A percentile compares a stretch with the other conserved stretches of the same genome.
Conservation (phyloP, 2,113 vertebrate species). For the Gopherus flavomarginatus region DNA sequence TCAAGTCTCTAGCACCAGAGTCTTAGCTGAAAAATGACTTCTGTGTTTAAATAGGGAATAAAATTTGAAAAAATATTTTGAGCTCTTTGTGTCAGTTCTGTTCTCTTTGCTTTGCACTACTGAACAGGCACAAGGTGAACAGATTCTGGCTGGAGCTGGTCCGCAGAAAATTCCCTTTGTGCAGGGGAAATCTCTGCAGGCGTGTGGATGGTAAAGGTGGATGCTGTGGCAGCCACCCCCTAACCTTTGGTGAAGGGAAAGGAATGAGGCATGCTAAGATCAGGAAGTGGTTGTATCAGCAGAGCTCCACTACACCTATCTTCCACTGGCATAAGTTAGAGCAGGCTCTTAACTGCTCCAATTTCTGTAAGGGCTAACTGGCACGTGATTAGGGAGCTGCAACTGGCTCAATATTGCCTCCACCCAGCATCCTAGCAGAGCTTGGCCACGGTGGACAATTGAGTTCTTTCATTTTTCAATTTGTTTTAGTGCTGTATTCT, state of each 20-base stretch:
- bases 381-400: background rate
- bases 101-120: background rate
- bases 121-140: background rate
- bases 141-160: background rate
- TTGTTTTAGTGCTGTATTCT: background rate
- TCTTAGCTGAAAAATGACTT: background rate
- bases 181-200: background rate
- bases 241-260: background rate
- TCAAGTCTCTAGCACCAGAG: background rate
- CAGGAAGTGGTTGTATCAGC: background rate
- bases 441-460: background rate
- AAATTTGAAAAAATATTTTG: background rate
- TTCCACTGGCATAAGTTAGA: background rate
- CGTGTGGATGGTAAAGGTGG: background rate
- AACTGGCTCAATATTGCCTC: background rate
- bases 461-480: background rate
- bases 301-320: background rate
- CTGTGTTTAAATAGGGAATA: background rate
- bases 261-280: background rate
- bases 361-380: background rate
- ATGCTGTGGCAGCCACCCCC: background rate
- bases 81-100: background rate
- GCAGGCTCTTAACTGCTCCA: background rate
- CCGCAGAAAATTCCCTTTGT: background rate
- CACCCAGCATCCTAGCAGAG: background rate